phyloP scores from a whole-genome alignment of 2,888 invertebrate genomes.

The Pristionchus exspectatus region DNA sequence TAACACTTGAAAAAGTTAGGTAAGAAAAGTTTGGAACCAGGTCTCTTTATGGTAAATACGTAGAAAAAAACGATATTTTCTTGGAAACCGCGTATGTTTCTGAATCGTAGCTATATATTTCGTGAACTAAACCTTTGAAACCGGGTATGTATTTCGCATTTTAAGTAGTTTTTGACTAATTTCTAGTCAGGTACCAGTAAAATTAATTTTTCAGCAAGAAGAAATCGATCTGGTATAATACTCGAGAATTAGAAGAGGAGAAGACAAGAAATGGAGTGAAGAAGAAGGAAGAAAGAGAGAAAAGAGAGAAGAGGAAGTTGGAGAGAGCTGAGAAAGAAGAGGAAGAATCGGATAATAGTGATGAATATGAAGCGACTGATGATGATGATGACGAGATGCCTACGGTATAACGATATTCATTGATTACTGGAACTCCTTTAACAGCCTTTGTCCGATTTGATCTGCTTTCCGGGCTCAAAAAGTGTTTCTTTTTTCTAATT shows the following conservation, averaged over 20 bases:
- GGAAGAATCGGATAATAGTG: slow-evolving; percentile 21
- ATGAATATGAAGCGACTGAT: slow-evolving; percentile 51
- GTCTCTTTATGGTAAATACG: no score
- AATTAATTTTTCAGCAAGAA: slow-evolving; percentile 11
- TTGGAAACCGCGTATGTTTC: no score
- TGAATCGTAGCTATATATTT: background rate
- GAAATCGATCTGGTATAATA: slow-evolving; percentile 36
- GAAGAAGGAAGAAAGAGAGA: slow-evolving; percentile 51
- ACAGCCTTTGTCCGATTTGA: no score
- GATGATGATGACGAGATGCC: slow-evolving; percentile 34
- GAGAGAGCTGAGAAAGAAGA: slow-evolving; percentile 29
- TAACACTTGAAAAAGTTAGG: background rate
- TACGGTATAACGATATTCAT: background rate
- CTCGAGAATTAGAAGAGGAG: slow-evolving; percentile 48
- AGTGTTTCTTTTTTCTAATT: no score
- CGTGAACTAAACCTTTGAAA: background rate
- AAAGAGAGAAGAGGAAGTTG: slow-evolving; percentile 50
- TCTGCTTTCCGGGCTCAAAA: no score
- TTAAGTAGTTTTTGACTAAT: no score
- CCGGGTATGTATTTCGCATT: no score
- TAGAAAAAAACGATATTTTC: no score
- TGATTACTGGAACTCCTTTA: background rate
- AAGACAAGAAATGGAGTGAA: slow-evolving; percentile 47
- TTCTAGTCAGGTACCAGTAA: no score
- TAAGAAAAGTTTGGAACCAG: no score